These are phyloP conservation scores for Tragelaphus oryx DNA, from an alignment of 2,797 vertebrate species.

Conservation along the genomic window DNA sequence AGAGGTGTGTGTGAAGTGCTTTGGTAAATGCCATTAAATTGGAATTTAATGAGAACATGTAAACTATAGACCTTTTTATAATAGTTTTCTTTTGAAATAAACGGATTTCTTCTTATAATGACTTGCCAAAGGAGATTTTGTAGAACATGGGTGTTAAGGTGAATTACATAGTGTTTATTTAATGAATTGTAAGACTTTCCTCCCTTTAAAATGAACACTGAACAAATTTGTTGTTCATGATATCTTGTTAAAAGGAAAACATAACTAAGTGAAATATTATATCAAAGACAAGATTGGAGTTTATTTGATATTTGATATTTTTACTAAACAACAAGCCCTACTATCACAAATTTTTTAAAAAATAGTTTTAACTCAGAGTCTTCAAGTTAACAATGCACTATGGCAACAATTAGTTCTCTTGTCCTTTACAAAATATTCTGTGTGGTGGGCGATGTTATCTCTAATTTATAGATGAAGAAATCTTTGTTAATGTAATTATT, in stretches of 20 bases:
- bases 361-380: neutral
- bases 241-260: slow-evolving; percentile 28
- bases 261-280: neutral
- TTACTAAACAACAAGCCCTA: neutral
- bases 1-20: neutral
- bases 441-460: neutral
- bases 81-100: slow-evolving; percentile 20
- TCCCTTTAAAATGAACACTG: slow-evolving; percentile 1
- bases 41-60: neutral
- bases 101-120: slow-evolving; percentile 11
- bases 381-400: neutral
- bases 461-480: slow-evolving; percentile 5
- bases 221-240: neutral
- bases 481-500: neutral
- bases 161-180: neutral
- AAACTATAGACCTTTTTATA: slow-evolving; percentile 18
- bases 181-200: slow-evolving; percentile 4
- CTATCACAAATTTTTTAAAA: neutral
- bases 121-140: neutral
- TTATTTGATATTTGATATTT: slow-evolving; percentile 38
- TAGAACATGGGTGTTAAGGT: neutral
- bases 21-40: slow-evolving; percentile 9
- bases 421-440: neutral
- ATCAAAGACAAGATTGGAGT: slow-evolving; percentile 31
- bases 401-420: neutral